These are phyloP conservation scores for Tetrax tetrax DNA, from an alignment of 2,113 vertebrate species.

Conservation along the genomic window DNA sequence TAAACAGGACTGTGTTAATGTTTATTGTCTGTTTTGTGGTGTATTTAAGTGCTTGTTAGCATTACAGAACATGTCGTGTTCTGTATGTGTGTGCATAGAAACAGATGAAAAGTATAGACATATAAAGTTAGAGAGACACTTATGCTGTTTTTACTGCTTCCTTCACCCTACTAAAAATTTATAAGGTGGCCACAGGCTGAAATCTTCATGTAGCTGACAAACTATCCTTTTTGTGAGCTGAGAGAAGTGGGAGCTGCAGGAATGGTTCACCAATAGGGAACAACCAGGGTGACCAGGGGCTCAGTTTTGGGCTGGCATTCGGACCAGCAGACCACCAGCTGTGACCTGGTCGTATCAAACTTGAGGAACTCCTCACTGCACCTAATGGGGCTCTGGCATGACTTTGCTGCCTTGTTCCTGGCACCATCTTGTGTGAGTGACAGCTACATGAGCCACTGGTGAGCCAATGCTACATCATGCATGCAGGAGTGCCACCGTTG, in stretches of 20 bases:
- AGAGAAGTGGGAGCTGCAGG: background rate
- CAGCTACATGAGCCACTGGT: rapidly evolving
- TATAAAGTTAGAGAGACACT: no score
- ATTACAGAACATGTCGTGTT: background rate
- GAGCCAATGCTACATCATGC: background rate
- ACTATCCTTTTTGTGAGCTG: background rate
- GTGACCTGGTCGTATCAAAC: background rate
- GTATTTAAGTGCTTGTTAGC: background rate
- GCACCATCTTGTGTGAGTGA: rapidly evolving
- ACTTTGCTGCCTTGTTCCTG: background rate
- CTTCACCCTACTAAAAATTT: background rate
- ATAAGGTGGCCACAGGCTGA: background rate
- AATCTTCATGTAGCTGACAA: background rate
- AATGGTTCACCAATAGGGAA: background rate
- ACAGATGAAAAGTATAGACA: background rate
- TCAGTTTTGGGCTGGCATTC: background rate
- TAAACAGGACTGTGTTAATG: background rate
- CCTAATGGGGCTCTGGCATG: background rate
- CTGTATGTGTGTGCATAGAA: background rate
- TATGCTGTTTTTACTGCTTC: background rate
- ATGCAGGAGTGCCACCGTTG: rapidly evolving
- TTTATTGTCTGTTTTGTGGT: background rate
- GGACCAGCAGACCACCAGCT: background rate
- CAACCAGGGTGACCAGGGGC: rapidly evolving
- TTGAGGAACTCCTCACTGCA: background rate